These are phyloP conservation scores for Calvadosia cruxmelitensis DNA, from an alignment of 30 jellyfish, hydroid and myxozoan genomes.

Conservation along the genomic window DNA sequence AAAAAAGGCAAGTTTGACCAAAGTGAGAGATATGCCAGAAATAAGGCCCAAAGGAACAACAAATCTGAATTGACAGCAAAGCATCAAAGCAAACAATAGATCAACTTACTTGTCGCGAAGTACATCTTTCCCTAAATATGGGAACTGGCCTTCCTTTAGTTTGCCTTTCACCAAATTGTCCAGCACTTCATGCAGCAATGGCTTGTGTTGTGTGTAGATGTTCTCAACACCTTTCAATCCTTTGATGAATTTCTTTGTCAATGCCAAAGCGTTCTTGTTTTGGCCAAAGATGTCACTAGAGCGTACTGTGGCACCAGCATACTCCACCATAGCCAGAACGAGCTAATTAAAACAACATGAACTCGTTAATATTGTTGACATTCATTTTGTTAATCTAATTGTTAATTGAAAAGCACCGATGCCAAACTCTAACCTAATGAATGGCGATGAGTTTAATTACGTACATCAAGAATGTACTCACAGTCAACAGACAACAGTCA, in stretches of 20 bases:
- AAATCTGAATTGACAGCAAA: background rate
- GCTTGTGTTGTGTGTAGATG: constrained; percentile 93
- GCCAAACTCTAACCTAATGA: too few species aligned
- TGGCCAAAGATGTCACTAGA: constrained; percentile 88
- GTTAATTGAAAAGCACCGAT: too few species aligned
- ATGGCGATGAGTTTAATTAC: too few species aligned
- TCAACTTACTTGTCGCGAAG: constrained; percentile 71
- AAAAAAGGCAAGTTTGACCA: background rate
- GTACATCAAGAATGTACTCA: too few species aligned
- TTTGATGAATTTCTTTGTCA: constrained; percentile 84
- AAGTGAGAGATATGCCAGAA: background rate
- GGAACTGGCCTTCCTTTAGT: constrained; percentile 61
- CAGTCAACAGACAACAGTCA: too few species aligned
- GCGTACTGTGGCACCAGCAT: constrained; percentile 91
- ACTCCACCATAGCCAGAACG: constrained; percentile 55
- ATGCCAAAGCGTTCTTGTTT: constrained; percentile 76
- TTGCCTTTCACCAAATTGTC: constrained; percentile 81
- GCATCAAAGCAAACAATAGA: background rate
- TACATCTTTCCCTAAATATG: constrained; percentile 71
- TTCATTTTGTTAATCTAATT: too few species aligned
- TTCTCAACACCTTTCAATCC: constrained; percentile 95
- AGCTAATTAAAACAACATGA: constrained; percentile 25
- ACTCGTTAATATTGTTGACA: too few species aligned
- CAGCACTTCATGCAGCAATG: constrained; percentile 71
- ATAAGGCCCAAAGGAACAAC: background rate